These are phyloP conservation scores for Phyllostomus hastatus DNA, from an alignment of 2,113 vertebrate species.

Conservation along the genomic window DNA sequence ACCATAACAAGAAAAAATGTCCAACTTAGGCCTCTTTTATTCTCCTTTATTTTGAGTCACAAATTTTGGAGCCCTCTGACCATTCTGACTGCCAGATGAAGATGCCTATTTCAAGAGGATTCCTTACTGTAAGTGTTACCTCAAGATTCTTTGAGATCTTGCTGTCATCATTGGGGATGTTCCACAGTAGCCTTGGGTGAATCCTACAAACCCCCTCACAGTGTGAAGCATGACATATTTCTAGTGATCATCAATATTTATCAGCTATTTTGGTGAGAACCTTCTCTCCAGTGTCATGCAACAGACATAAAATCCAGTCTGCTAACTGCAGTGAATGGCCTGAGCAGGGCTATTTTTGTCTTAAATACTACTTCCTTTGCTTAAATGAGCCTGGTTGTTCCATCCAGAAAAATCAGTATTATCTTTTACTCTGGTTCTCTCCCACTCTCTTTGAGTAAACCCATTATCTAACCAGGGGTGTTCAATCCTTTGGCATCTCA, in stretches of 20 bases:
- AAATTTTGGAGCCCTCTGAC: neutral
- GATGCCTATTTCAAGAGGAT: neutral
- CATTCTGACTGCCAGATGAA: neutral
- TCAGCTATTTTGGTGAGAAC: neutral
- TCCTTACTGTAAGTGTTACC: neutral
- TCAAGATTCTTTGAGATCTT: neutral
- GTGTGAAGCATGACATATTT: neutral
- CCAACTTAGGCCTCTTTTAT: neutral
- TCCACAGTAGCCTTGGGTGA: neutral
- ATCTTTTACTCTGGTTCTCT: neutral
- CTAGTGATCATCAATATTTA: neutral
- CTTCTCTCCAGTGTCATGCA: neutral
- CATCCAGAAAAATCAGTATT: neutral
- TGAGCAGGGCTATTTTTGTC: neutral
- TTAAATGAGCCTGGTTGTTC: neutral
- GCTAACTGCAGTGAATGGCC: neutral
- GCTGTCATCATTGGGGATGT: accelerated
- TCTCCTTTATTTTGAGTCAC: neutral
- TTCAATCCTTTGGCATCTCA: too few species aligned
- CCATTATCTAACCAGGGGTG: neutral
- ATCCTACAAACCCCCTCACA: neutral
- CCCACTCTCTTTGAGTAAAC: neutral
- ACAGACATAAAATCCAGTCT: neutral
- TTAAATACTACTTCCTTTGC: neutral
- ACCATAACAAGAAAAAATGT: neutral